A percentile compares a stretch with the other conserved stretches of the same genome.
phyloP scores from a whole-genome alignment of 2,888 invertebrate genomes.

The Meta bourneti region DNA sequence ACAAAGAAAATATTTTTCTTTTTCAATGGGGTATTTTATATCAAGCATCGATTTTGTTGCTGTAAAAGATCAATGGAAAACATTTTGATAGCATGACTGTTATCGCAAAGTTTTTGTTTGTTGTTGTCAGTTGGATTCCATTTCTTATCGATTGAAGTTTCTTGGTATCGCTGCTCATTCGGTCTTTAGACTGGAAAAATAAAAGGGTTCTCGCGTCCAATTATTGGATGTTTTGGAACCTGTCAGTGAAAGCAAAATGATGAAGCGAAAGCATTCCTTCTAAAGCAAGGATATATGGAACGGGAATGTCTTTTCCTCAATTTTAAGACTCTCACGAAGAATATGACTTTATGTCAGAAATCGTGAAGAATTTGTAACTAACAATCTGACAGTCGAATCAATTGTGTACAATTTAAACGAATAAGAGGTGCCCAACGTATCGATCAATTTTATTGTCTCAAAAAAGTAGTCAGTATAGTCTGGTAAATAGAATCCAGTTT shows the following conservation, averaged over 20 bases:
- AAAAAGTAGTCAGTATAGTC: no score
- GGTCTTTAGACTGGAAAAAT: constrained; percentile 15
- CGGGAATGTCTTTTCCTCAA: background rate
- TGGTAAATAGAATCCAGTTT: no score
- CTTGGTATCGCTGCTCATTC: constrained; percentile 8
- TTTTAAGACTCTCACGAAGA: background rate
- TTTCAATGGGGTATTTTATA: constrained; percentile 23
- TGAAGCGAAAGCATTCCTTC: background rate
- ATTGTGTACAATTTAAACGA: no score
- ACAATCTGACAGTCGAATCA: no score
- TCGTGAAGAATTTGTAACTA: no score
- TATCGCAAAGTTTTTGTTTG: constrained; percentile 33
- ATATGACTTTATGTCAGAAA: background rate
- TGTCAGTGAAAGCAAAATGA: background rate
- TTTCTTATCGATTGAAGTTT: constrained; percentile 20
- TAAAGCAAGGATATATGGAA: background rate
- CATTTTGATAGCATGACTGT: constrained; percentile 12
- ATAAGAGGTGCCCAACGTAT: no score
- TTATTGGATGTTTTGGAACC: constrained; percentile 21
- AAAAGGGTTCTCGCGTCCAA: background rate
- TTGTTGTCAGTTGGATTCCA: background rate
- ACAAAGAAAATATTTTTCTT: constrained; percentile 60
- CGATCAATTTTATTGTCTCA: no score
- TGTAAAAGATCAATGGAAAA: constrained; percentile 5
- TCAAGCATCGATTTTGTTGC: constrained; percentile 33